Evolutionary conservation across 30 jellyfish, hydroid and myxozoan species (phyloP), one percentile per base, ranked within the genome.

Genomic region (Nemopilema nomurai): DNA sequence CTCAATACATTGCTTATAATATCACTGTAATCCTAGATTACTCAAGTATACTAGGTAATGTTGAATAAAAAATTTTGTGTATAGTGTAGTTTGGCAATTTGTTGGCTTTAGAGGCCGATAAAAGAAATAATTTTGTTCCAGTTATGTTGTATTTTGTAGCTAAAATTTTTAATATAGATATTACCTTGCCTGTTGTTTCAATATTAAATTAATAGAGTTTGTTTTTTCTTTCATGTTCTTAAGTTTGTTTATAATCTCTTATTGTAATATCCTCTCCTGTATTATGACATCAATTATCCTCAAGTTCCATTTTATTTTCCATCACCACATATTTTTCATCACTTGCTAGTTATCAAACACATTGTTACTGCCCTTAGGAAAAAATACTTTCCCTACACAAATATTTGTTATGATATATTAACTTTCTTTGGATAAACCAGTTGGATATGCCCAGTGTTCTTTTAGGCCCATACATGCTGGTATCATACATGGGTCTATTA

Each of bases 401-500:
- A 41, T 41, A 13, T 13, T 41, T n/a, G 9, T 41, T 41, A 13
- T 41, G 57, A 41, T 41, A 41, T 41, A 13, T 13, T 13, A 6
- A 41, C 13, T 41, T n/a, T n/a, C n/a, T n/a, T n/a, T n/a, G n/a
- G n/a, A n/a, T n/a, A n/a, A n/a, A n/a, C 57, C 57, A 6, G 13
- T 6, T 41, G 57, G 57, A 41, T 13, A 6, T 41, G 57, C 57
- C 57, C 57, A 41, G 13, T 41, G 57, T 24, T 1, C 83, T 8
- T 18, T 13, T 49, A 9, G 70, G 83, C 33, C 18, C 51, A 31
- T 73, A 69, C 33, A 19, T 73, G 83, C 83, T 73, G 83, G 83
- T 31, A 73, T 73, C 83, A 73, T 33, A 41, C 68, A 32, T 51
- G 24, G n/a, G 83, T 6, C 13, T 41, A 3, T 41, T 41, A 41